A percentile compares a stretch with the other conserved stretches of the same genome.
These are phyloP conservation scores for Micronycteris hirsuta DNA, from an alignment of 2,113 vertebrate genomes.

Conservation along the genomic window DNA sequence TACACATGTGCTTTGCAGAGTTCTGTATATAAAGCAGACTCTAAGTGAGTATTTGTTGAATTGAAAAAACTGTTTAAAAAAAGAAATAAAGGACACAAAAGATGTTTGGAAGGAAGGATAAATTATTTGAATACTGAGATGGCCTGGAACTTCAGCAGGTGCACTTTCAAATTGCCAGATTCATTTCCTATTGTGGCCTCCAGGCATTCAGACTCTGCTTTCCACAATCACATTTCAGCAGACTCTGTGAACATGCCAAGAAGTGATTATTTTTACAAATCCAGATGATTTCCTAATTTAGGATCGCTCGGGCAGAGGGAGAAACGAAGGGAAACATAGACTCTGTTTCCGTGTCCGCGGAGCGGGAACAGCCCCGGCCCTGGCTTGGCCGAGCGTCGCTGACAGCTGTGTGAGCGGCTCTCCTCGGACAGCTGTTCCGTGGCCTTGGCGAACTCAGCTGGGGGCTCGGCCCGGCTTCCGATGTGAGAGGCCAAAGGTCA, in stretches of 20 bases:
- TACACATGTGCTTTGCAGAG: background rate
- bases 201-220: conserved; percentile 60
- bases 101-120: conserved; percentile 52
- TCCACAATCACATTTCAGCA: conserved; percentile 68
- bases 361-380: conserved; percentile 11
- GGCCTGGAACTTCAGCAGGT: conserved; percentile 65
- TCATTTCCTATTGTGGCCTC: conserved; percentile 74
- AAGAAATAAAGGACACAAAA: conserved; percentile 55
- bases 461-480: conserved; percentile 34
- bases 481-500: conserved; percentile 63
- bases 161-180: conserved; percentile 67
- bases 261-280: conserved; percentile 75
- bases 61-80: background rate
- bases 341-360: conserved; percentile 40
- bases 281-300: conserved; percentile 75
- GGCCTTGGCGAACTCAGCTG: conserved; percentile 62
- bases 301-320: conserved; percentile 47
- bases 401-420: conserved; percentile 44
- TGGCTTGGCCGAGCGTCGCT: conserved; percentile 48
- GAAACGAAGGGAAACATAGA: conserved; percentile 37
- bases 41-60: background rate
- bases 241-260: conserved; percentile 61
- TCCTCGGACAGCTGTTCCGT: conserved; percentile 62
- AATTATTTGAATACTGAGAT: conserved; percentile 51
- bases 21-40: background rate